Base-by-base conservation (phyloP, 2,888 invertebrate species). In the Drosophila infuscata region DNA sequence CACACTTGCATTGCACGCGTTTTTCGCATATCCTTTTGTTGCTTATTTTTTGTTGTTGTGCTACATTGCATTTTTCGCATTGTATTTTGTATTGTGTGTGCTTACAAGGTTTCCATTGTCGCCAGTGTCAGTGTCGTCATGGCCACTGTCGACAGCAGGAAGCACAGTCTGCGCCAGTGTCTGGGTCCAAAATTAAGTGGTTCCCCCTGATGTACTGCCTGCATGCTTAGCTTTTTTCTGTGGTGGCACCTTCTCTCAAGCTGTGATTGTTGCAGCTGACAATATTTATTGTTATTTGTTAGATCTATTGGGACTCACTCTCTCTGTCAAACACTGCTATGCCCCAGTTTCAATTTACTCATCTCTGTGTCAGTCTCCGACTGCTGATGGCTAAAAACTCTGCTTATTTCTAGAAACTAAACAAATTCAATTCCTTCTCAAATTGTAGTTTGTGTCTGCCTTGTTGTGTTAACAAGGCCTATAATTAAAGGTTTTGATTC, bases 1-100 rank as follows among this genome's bases (percentile, higher is more conserved):
- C 43, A 74, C 82, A 77, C 82, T 77, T 77, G 75, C 83, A 83
- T 79, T 81, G 85, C 85, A 84, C 81, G 79, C 86, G 74, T 84
- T 81, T 85, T 81, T 81, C 88, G 88, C 82, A 83, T 82, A 84
- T 79, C 70, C 79, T 74, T 64, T 82, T 67, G 38, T 57, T 57
- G 41, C 12, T 70, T 68, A 7, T 12, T 25, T 25, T 8, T 70
- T n/a, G n/a, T 68, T 68, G 64, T 61, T 80, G 70, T 57, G 75
- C 54, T 30, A 74, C 65, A 70, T 81, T 69, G 60, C 56, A 74
- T 68, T 73, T 30, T 38, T 56, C 56, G 56, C 56, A 56, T 56
- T 56, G 56, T 56, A 5, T 76, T 71, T 69, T 70, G 59, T 74
- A 58, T 58, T 74, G 46, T 75, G 67, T 79, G 70, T 66, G 70